Base-by-base conservation (phyloP, 2,888 invertebrate species). In the Allolobophora icterica region DNA sequence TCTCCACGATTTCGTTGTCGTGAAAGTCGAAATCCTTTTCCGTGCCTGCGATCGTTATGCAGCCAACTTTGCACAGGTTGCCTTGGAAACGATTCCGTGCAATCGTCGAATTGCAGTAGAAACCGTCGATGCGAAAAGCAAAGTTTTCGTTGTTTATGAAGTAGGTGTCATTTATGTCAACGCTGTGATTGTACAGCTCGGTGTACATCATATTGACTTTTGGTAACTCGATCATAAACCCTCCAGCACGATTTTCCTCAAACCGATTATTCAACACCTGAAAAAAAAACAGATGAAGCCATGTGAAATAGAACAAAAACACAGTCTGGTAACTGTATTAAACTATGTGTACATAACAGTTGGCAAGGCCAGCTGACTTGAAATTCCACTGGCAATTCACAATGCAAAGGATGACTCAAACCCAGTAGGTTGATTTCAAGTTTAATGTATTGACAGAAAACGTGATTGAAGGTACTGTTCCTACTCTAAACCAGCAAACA, bases 11-110 rank as follows among this genome's bases (percentile, higher is more conserved):
- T 90, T 96, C 96, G 95, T 99, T 99, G 89, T 97, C 96, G 94
- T 97, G 97, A 91, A 99, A 97, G 92, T 97, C 96, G 95, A 99
- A 96, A 94, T 97, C 97, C 95, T 99, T 99, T 95, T 99, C 99
- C 99, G 99, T 99, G 19, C 99, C 99, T 30, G 93, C 91, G 30
- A 95, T 96, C 96, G 93, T 97, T 35, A 94, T 92, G 90, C 94
- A 94, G 0, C 95, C 95, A 84, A 92, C 91, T 13, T 92, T 97
- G 94, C 99, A 99, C 84, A 96, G 96, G 94, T 99, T 99, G 91
- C 97, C 97, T 1, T 97, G 96, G 94, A 99, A 99, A 15, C 96
- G 96, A 95, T 98, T 99, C 91, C 97, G 97, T 0, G 97, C 97
- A 52, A 99, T 97, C 94, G 98, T 98, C 0, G 99, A 97, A 92